These are phyloP conservation scores for Apotomis capreana DNA, from an alignment of 2,888 invertebrate genomes.

Conservation along the genomic window DNA sequence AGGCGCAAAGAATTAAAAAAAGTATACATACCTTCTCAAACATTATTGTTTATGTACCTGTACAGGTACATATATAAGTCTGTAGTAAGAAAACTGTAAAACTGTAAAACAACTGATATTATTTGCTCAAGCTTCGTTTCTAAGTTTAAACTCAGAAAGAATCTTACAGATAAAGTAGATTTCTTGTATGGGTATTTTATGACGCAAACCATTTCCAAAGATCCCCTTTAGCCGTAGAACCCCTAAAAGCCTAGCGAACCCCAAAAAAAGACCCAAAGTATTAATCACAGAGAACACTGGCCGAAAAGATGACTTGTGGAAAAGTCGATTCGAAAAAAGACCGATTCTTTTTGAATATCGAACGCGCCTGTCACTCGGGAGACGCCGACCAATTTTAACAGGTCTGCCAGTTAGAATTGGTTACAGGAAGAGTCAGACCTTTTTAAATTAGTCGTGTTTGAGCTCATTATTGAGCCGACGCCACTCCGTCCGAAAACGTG, in stretches of 20 bases:
- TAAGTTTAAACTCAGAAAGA: background rate
- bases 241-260: constrained; percentile 53
- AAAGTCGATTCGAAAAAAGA: constrained; percentile 62
- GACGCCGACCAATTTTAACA: constrained; percentile 51
- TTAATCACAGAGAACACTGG: constrained; percentile 76
- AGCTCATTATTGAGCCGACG: constrained; percentile 62
- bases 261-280: constrained; percentile 58
- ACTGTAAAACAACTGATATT: too few relatives aligned
- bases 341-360: constrained; percentile 67
- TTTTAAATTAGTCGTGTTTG: constrained; percentile 48
- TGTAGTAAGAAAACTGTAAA: too few relatives aligned
- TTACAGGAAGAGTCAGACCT: constrained; percentile 44
- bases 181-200: background rate
- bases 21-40: too few relatives aligned
- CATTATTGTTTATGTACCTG: too few relatives aligned
- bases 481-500: constrained; percentile 63
- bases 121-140: too few relatives aligned
- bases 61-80: too few relatives aligned
- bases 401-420: constrained; percentile 45
- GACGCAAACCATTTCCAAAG: background rate
- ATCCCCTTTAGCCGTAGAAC: constrained; percentile 1
- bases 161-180: background rate
- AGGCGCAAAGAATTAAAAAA: too few relatives aligned
- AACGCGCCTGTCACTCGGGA: constrained; percentile 65
- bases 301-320: constrained; percentile 73